A percentile compares a stretch with the other conserved stretches of the same genome.
These are phyloP conservation scores for Nycticryphes semicollaris DNA, from an alignment of 2,113 vertebrate genomes.

Conservation along the genomic window DNA sequence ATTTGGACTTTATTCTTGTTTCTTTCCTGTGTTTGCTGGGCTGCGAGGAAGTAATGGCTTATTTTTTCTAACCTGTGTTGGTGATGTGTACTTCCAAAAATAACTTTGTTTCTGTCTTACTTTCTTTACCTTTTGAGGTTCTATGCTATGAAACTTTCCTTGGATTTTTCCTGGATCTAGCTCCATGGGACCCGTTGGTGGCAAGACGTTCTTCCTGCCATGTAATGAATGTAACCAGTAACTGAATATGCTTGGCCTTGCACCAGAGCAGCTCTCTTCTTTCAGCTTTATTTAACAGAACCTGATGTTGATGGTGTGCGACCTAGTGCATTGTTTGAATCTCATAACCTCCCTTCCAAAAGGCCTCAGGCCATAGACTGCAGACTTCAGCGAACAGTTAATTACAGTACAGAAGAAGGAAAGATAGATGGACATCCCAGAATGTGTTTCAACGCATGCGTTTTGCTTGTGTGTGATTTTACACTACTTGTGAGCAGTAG, in stretches of 20 bases:
- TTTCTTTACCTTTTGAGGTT: background rate
- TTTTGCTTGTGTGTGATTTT: background rate
- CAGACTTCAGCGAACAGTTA: background rate
- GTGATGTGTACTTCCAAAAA: background rate
- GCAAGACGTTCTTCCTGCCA: background rate
- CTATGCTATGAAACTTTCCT: background rate
- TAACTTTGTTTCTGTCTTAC: background rate
- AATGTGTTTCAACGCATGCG: background rate
- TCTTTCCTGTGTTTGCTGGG: background rate
- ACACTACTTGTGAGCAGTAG: background rate
- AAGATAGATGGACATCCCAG: background rate
- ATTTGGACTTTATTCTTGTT: background rate
- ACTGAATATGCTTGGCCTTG: background rate
- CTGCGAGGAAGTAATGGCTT: background rate
- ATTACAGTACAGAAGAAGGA: background rate
- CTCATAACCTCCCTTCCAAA: background rate
- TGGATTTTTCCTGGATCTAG: background rate
- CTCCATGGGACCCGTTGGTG: background rate
- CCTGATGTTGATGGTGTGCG: fast-evolving
- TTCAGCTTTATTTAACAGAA: background rate
- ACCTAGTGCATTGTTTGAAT: background rate
- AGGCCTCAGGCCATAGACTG: background rate
- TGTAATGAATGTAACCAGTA: too few relatives aligned
- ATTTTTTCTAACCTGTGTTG: background rate
- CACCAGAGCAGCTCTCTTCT: background rate